These are phyloP conservation scores for Drosophila kepulauana DNA, from an alignment of 1,140 invertebrate genomes.

Conservation along the genomic window DNA sequence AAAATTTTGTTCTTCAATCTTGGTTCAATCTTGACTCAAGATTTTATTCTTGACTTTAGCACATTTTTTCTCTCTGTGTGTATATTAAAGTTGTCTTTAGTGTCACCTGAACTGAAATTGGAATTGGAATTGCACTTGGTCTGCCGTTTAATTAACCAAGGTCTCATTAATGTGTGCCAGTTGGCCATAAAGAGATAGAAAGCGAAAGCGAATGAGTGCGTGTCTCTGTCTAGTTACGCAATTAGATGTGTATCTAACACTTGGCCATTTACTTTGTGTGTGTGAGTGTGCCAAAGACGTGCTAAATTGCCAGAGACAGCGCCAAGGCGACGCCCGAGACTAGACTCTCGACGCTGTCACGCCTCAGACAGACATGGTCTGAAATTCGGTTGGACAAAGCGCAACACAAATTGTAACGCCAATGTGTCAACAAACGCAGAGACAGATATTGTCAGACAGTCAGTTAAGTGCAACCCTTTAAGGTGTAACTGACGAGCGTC, in stretches of 20 bases:
- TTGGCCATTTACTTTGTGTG: constrained; percentile 45
- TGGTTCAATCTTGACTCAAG: no score
- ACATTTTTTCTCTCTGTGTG: no score
- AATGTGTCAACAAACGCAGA: constrained; percentile 61
- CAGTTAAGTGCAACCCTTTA: constrained; percentile 63
- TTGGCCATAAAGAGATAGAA: no score
- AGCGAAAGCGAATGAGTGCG: background rate
- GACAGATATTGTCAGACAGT: constrained; percentile 21
- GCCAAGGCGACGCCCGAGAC: constrained; percentile 19
- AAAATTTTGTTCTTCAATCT: no score
- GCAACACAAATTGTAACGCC: constrained; percentile 51
- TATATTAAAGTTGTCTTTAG: background rate
- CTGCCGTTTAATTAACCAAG: constrained; percentile 37
- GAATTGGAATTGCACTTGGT: constrained; percentile 15
- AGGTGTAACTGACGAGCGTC: constrained; percentile 17
- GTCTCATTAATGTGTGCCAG: constrained; percentile 14
- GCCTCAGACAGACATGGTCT: constrained; percentile 31
- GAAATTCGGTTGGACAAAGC: constrained; percentile 25
- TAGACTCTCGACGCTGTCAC: constrained; percentile 36
- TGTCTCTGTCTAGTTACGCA: constrained; percentile 31
- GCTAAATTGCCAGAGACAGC: constrained; percentile 46
- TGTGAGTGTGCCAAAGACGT: constrained; percentile 37
- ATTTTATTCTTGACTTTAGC: no score
- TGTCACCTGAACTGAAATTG: constrained; percentile 8
- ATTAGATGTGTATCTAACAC: constrained; percentile 58